Conservation (phyloP, 1,140 invertebrate genomes). For the Trichoplusia ni region DNA sequence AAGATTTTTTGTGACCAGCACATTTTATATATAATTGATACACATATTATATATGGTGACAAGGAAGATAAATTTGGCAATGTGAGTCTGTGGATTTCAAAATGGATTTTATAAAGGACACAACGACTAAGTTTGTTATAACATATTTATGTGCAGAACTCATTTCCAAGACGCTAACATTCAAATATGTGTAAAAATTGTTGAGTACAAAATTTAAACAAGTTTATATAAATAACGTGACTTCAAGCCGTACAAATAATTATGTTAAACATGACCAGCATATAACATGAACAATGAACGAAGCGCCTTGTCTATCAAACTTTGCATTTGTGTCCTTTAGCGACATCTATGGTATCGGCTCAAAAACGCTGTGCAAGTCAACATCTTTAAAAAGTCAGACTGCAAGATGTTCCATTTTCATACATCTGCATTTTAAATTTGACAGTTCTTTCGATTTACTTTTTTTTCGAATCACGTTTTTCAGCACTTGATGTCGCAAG, state of each 20-base stretch:
- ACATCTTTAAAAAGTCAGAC: background rate
- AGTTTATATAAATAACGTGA: too few species aligned
- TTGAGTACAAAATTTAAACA: too few species aligned
- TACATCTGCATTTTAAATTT: too few species aligned
- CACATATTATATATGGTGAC: background rate
- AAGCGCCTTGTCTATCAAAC: too few species aligned
- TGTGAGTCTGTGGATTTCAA: background rate
- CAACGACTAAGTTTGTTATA: too few species aligned
- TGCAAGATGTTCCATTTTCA: too few species aligned
- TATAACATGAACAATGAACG: background rate
- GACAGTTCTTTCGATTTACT: too few species aligned
- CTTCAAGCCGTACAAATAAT: too few species aligned
- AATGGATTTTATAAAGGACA: background rate
- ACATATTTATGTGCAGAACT: too few species aligned
- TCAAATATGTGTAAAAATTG: too few species aligned
- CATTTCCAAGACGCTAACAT: too few species aligned
- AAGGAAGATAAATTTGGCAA: constrained; percentile 15
- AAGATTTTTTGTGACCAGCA: constrained; percentile 58
- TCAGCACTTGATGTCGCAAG: background rate
- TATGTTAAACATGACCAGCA: background rate
- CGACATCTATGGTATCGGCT: background rate
- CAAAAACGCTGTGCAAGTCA: background rate
- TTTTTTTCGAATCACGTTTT: background rate
- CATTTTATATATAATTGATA: constrained; percentile 34
- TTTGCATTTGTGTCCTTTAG: background rate